A percentile compares a stretch with the other conserved stretches of the same genome.
phyloP scores from a whole-genome alignment of 2,888 invertebrate species.

The Prenolepis imparis region DNA sequence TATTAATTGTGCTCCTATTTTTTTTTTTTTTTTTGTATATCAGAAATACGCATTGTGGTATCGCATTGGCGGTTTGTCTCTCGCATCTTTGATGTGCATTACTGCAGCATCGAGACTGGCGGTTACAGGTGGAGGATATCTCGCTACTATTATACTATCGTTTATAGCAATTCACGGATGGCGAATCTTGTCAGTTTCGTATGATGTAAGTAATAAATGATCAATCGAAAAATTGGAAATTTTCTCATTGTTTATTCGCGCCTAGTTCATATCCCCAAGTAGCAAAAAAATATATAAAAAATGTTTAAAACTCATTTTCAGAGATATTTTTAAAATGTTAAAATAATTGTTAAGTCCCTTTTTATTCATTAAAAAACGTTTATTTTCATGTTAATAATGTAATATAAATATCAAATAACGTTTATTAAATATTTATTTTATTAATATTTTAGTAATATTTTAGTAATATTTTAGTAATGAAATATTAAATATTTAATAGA shows the following conservation, averaged over 20 bases:
- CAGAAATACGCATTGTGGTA: conserved; percentile 80
- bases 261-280: too few relatives aligned
- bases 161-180: conserved; percentile 81
- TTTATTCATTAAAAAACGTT: too few relatives aligned
- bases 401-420: too few relatives aligned
- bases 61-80: conserved; percentile 75
- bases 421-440: too few relatives aligned
- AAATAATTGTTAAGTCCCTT: too few relatives aligned
- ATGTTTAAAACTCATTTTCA: too few relatives aligned
- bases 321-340: too few relatives aligned
- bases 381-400: too few relatives aligned
- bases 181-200: conserved; percentile 76
- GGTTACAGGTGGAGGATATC: conserved; percentile 88
- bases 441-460: too few relatives aligned
- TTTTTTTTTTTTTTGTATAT: not conserved
- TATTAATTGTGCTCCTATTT: not conserved
- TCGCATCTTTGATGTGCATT: conserved; percentile 81
- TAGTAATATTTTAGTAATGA: too few relatives aligned
- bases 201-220: conserved; percentile 76
- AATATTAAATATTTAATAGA: too few relatives aligned
- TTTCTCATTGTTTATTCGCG: not conserved
- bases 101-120: conserved; percentile 74
- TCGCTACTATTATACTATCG: conserved; percentile 86
- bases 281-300: too few relatives aligned
- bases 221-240: not conserved